Percentiles rank a stretch among this genome's conserved stretches.
Evolutionary conservation across 2,888 invertebrate genomes (phyloP).

Genomic region (Lottia scabra): DNA sequence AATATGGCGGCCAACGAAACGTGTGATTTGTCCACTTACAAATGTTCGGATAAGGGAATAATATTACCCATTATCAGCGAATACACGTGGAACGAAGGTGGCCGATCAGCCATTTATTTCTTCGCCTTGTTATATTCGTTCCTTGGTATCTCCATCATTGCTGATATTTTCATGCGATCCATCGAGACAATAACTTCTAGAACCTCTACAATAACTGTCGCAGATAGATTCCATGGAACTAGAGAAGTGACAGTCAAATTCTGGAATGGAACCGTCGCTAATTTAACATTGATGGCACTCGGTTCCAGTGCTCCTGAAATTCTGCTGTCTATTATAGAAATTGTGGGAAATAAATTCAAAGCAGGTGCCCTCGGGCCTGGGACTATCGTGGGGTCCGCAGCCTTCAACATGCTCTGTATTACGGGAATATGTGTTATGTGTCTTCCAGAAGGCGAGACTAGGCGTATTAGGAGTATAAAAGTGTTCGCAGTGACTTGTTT

Average conservation of each 20-base stretch:
- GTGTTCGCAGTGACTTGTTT: constrained; percentile 69
- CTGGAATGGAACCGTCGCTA: constrained; percentile 74
- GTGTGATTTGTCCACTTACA: constrained; percentile 46
- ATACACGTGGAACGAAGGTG: constrained; percentile 69
- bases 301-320: constrained; percentile 74
- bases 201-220: constrained; percentile 70
- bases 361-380: constrained; percentile 73
- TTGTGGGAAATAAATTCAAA: constrained; percentile 67
- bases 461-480: constrained; percentile 70
- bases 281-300: constrained; percentile 74
- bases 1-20: constrained; percentile 22
- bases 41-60: constrained; percentile 65
- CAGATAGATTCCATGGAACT: constrained; percentile 44
- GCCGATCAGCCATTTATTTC: constrained; percentile 70
- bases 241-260: constrained; percentile 71
- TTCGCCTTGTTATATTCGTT: constrained; percentile 73
- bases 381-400: constrained; percentile 75
- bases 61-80: constrained; percentile 71
- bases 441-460: constrained; percentile 69
- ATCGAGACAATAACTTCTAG: constrained; percentile 73
- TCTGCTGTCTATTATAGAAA: constrained; percentile 72
- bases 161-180: constrained; percentile 75
- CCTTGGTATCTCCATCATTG: constrained; percentile 74
- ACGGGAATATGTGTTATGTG: constrained; percentile 73
- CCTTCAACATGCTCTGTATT: constrained; percentile 74